A percentile compares a stretch with the other conserved stretches of the same genome.
These are phyloP conservation scores for Macquaria ambigua DNA, from an alignment of 2,113 vertebrate genomes.

Conservation along the genomic window DNA sequence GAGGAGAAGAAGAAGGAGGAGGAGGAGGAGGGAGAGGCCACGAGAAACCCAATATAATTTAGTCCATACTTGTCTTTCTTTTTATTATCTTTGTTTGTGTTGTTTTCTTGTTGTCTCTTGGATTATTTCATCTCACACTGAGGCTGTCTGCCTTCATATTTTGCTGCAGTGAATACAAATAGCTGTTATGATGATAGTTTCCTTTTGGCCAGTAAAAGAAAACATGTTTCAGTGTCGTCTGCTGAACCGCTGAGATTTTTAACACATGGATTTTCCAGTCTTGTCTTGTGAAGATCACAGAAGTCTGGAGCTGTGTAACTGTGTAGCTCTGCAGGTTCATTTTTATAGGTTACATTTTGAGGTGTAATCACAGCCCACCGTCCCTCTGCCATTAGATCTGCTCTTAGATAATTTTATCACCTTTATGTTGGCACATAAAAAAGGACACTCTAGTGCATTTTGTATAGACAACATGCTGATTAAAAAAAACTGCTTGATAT, in stretches of 20 bases:
- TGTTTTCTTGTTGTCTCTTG: not conserved
- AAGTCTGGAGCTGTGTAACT: not conserved
- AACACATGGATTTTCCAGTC: not conserved
- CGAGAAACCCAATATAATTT: not conserved
- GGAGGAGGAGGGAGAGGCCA: not conserved
- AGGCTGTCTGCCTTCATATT: not conserved
- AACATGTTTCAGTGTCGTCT: not conserved
- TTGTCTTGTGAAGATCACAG: not conserved
- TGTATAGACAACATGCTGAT: too few species aligned
- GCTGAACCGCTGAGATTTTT: not conserved
- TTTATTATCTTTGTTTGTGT: not conserved
- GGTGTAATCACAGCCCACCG: not conserved
- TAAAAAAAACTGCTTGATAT: too few species aligned
- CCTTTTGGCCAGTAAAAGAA: not conserved
- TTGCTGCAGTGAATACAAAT: not conserved
- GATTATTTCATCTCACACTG: not conserved
- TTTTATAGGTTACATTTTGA: too few species aligned
- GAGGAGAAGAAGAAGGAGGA: too few species aligned
- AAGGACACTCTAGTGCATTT: too few species aligned
- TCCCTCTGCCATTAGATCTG: not conserved
- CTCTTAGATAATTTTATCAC: too few species aligned
- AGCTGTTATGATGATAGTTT: not conserved
- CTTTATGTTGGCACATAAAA: too few species aligned
- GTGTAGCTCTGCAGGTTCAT: not conserved
- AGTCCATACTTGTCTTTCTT: not conserved